phyloP scores from a whole-genome alignment of 37 sponge, comb jelly and placozoan genomes.

The Agelas oroides region DNA sequence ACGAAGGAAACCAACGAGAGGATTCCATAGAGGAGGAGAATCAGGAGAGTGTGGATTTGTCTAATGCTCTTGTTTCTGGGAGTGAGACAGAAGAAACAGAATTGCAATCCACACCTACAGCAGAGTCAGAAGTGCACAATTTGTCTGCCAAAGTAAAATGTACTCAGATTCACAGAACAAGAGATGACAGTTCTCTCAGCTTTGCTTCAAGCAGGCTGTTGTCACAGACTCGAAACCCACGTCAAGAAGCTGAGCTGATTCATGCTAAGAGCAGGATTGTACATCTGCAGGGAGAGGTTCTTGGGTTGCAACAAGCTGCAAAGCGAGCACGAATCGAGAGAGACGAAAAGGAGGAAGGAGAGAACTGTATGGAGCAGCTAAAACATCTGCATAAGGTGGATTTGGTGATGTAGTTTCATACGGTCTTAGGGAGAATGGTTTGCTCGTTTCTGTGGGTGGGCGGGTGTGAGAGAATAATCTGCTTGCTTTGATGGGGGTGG shows the following conservation, averaged over 20 bases:
- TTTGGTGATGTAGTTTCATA: no score
- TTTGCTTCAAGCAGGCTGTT: no score
- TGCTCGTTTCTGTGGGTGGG: no score
- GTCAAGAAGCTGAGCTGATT: conserved; percentile 28
- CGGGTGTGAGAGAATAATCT: no score
- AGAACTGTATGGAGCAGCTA: not conserved
- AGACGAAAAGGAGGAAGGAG: not conserved
- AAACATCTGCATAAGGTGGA: conserved; percentile 23
- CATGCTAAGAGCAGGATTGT: conserved; percentile 19
- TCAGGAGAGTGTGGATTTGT: conserved; percentile 4
- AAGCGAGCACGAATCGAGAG: conserved; percentile 17
- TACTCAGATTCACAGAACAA: no score
- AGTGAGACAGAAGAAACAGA: not conserved
- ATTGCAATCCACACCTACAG: no score
- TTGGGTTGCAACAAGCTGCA: not conserved
- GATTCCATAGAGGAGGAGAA: not conserved
- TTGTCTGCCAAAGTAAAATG: no score
- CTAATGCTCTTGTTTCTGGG: not conserved
- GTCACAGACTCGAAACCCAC: not conserved
- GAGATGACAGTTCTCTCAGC: no score
- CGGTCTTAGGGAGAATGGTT: no score
- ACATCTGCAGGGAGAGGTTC: conserved; percentile 28
- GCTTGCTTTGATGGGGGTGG: no score
- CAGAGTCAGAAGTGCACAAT: no score
- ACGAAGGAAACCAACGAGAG: no score